Evolutionary conservation across 2,797 vertebrate species (phyloP), one percentile per base, ranked within the genome.

Genomic region (Danionella dracula): DNA sequence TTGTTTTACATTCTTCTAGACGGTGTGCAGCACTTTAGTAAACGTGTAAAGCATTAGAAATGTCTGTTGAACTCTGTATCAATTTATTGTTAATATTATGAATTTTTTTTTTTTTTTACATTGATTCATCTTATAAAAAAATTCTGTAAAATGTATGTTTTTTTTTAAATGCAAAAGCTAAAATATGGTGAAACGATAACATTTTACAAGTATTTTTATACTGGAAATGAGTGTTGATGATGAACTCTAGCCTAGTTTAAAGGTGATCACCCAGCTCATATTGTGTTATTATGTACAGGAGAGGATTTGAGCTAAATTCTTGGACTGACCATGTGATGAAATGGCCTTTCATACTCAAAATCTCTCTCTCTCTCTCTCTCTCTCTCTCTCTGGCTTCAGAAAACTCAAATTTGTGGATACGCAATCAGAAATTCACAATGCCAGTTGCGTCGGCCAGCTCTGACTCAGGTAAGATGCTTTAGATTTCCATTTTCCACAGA

Each of bases 371-470:
- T 54, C 19, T 51, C 10, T 74, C 40, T 76, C 46, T 72, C 65
- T 76, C 50, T 51, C 74, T 78, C 34, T 80, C 86, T 84, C 70
- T 81, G 66, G 77, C 70, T 63, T 38, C 60, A 70, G 75, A 79
- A 73, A 68, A 70, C 78, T 80, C 70, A 61, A 48, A 55, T 76
- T 76, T 64, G 66, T 76, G 49, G 73, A 77, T 32, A 54, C 65
- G 76, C 80, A 61, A 78, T 70, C 68, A 53, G 61, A 66, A 81
- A 77, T 72, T 63, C 45, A 85, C 81, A 82, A 94, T 94, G 93
- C 93, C 93, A 0, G 93, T 94, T 70, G 93, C 93, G 2, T 91
- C 93, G 64, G 88, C 92, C 73, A 89, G 89, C 85, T 93, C 92
- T n/a, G 90, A 90, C 75, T 88, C 87, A 10, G 85, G 90, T 91